Evolutionary conservation across 2,888 invertebrate species (phyloP), one percentile per base, ranked within the genome.

Genomic region (Drosophila neonasuta): DNA sequence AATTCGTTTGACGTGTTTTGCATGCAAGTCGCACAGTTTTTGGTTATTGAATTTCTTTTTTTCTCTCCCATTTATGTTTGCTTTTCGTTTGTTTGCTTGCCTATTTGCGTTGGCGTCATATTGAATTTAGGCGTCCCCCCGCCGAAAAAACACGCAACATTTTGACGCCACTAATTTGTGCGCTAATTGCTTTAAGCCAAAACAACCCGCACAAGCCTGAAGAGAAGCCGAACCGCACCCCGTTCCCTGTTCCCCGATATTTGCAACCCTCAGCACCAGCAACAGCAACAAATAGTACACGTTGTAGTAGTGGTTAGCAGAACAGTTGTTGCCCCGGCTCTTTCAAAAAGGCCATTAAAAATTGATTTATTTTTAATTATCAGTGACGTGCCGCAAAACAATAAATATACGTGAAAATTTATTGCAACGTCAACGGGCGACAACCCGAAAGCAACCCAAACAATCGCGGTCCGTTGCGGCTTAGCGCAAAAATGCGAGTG

Each of bases 301-400:
- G 41, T 29, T 64, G 50, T 42, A 32, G 46, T 32, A 39, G 51
- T 52, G 8, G 54, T 30, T 30, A 58, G 32, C 3, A 9, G 32
- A 32, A 10, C 32, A 32, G 32, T 36, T 2, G 36, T 36, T 5
- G 36, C 36, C 5, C 24, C 24, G 5, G 11, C 34, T 34, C 34
- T 62, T 68, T 62, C 68, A 61, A 64, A 55, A 63, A 64, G 50
- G 64, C 85, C 80, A 85, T 82, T 82, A 85, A 85, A 85, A 79
- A 85, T 85, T 88, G 79, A 88, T 88, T 88, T 88, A 88, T 87
- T 88, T 88, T 87, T 88, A 88, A 88, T 88, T 88, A 88, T 86
- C 88, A 86, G 74, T 88, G 88, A 88, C 86, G 88, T 88, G 89
- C 78, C 77, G 73, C 78, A 82, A 83, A 87, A 87, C 81, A 87